These are phyloP conservation scores for Oscheius sp. DNA, from an alignment of 2,888 invertebrate species.

Conservation along the genomic window DNA sequence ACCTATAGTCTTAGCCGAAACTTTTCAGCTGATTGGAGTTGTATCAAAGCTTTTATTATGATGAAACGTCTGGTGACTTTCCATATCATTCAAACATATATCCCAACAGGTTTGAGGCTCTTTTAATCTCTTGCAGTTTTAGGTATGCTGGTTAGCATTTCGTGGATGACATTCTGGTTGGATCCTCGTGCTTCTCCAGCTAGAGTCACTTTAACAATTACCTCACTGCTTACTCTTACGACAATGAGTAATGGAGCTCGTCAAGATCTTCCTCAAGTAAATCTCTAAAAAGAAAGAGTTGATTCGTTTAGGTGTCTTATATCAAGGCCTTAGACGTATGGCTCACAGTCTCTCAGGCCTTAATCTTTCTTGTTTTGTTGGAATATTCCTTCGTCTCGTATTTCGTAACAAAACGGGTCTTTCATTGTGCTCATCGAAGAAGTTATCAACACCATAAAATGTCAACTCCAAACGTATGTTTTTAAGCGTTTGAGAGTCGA, in stretches of 20 bases:
- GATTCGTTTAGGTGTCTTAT: slow-evolving; percentile 54
- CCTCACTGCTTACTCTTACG: slow-evolving; percentile 68
- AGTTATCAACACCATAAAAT: slow-evolving; percentile 19
- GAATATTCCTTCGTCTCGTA: slow-evolving; percentile 70
- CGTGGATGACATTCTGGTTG: slow-evolving; percentile 69
- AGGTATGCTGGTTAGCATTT: slow-evolving; percentile 67
- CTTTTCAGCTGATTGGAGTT: slow-evolving; percentile 66
- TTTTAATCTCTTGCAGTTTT: not conserved
- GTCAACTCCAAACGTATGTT: slow-evolving; percentile 12
- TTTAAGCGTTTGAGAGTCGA: not conserved
- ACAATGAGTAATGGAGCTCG: slow-evolving; percentile 70
- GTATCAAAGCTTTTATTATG: slow-evolving; percentile 64
- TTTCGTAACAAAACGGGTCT: slow-evolving; percentile 64
- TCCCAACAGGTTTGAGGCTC: slow-evolving; percentile 60
- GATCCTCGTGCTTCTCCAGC: slow-evolving; percentile 69
- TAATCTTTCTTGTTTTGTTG: slow-evolving; percentile 68
- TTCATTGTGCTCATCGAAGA: slow-evolving; percentile 56
- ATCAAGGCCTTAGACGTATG: slow-evolving; percentile 69
- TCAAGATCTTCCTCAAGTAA: slow-evolving; percentile 69
- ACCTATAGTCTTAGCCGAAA: no score
- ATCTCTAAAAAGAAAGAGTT: not conserved
- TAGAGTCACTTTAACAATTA: slow-evolving; percentile 68
- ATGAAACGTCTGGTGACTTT: slow-evolving; percentile 68
- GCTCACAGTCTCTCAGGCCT: slow-evolving; percentile 67
- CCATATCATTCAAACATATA: slow-evolving; percentile 69